Evolutionary conservation across 2,888 invertebrate species (phyloP).

Genomic region (Creontiades dilutus): DNA sequence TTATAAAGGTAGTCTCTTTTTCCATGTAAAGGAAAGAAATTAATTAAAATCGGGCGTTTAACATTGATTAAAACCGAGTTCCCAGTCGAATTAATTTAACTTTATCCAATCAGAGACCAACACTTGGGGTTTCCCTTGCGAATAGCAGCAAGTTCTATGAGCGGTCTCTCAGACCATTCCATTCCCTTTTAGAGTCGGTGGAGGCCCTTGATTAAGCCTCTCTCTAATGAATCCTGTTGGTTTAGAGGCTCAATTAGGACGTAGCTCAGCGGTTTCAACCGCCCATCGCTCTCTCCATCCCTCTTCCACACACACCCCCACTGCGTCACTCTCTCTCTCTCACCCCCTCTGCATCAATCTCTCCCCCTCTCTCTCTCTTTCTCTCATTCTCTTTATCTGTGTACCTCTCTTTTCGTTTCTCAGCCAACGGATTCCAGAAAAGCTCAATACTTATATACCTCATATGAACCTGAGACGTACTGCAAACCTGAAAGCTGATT

Average conservation of each 20-base stretch:
- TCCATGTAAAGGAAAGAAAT: neutral
- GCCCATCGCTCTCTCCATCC: neutral
- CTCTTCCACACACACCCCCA: too few species aligned
- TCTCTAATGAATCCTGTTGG: constrained; percentile 69
- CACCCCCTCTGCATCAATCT: too few species aligned
- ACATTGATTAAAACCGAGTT: constrained; percentile 37
- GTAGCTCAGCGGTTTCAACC: constrained; percentile 41
- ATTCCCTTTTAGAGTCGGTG: constrained; percentile 13
- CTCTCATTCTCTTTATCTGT: too few species aligned
- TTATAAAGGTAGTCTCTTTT: too few species aligned
- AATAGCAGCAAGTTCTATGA: constrained; percentile 3
- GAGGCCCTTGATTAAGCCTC: constrained; percentile 63
- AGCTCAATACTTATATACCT: too few species aligned
- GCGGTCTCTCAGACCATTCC: neutral
- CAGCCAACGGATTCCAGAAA: too few species aligned
- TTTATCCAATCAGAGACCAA: constrained; percentile 41
- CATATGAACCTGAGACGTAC: too few species aligned
- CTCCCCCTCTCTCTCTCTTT: too few species aligned
- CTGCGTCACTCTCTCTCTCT: too few species aligned
- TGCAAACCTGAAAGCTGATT: too few species aligned
- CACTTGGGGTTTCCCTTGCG: constrained; percentile 5
- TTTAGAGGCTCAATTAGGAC: constrained; percentile 65
- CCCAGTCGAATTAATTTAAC: constrained; percentile 30
- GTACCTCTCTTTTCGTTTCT: too few species aligned
- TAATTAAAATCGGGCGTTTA: constrained; percentile 20